Evolutionary conservation across 2,113 vertebrate genomes (phyloP), one percentile per base, ranked within the genome.

Genomic region (Thermophis baileyi): DNA sequence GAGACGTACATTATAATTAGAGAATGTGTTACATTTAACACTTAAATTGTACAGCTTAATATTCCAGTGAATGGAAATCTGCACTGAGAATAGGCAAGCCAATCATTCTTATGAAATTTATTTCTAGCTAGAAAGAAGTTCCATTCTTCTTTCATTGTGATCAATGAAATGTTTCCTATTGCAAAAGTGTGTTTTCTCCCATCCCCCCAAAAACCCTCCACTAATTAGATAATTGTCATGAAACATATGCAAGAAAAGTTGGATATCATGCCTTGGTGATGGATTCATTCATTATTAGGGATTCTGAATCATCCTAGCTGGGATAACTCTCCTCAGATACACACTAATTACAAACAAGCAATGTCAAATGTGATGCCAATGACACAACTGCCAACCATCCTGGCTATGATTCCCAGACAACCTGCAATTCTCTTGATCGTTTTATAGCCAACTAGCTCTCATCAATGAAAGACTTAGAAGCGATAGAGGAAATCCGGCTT

Each of bases 291-390:
- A 90, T 60, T 91, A 89, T 60, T 49, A 85, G 35, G 50, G 50
- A 85, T 91, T 74, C 87, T 57, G 51, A 24, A 88, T 88, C 44
- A 57, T 24, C 40, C 51, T 53, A 93, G 30, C 44, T 91, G 60
- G 86, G 63, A 89, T 85, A 89, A 44, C 46, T 69, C 50, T 85
- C 63, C 87, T 63, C 74, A 85, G 63, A 46, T 91, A 85, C 40
- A 91, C 57, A 89, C 85, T 35, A 91, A 89, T 93, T 93, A 89
- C 90, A 93, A 91, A 93, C 53, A 57, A 25, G 30, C 90, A 85
- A 30, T 63, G 46, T 60, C 81, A 47, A 25, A 18, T 85, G 54
- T 18, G 44, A 44, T 81, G 35, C 35, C 0, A 0, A 90, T 94
- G 89, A 89, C 51, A 92, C 90, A 92, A 46, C 55, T 90, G 87